phyloP scores from a whole-genome alignment of 23 tunicate genomes.

The Oikopleura vanhoeffeni region DNA sequence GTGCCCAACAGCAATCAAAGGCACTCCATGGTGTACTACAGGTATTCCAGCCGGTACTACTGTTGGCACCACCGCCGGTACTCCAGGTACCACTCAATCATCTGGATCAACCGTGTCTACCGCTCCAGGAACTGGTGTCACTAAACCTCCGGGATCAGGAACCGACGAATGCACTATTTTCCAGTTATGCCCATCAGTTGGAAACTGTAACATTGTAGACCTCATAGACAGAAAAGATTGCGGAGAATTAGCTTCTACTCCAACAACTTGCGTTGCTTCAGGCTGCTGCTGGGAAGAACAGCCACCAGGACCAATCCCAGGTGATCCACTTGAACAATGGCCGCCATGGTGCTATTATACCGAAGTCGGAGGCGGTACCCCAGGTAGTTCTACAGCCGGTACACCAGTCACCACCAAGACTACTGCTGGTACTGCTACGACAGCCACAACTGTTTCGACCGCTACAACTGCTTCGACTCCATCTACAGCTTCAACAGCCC shows the following conservation, averaged over 20 bases:
- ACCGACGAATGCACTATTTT: neutral
- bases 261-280: slow-evolving; percentile 13
- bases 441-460: no score
- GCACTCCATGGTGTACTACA: neutral
- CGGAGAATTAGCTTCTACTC: slow-evolving; percentile 14
- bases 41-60: neutral
- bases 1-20: neutral
- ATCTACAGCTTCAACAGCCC: no score
- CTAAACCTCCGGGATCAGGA: neutral
- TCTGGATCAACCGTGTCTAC: neutral
- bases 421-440: no score
- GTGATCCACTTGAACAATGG: neutral
- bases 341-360: neutral
- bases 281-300: slow-evolving; percentile 19
- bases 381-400: no score
- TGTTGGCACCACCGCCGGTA: neutral
- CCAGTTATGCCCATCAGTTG: neutral
- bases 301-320: neutral
- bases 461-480: no score
- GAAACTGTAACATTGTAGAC: neutral
- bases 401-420: no score
- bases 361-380: no score
- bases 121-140: neutral
- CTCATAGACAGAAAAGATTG: neutral
- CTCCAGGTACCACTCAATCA: no score